Evolutionary conservation across 2,113 vertebrate species (phyloP).

Genomic region (Esox niger): DNA sequence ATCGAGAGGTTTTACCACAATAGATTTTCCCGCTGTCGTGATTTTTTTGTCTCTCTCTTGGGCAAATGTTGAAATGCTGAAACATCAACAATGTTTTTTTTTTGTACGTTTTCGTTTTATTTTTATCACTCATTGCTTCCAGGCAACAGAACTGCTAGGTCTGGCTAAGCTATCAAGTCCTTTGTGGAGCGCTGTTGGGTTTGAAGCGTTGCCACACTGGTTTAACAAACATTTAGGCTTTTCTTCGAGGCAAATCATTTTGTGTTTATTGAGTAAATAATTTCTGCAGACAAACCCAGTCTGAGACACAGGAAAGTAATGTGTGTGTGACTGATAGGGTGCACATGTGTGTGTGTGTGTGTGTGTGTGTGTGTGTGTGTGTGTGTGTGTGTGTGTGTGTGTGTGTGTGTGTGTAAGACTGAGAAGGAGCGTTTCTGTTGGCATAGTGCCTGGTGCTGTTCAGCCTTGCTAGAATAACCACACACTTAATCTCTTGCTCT

Average conservation of each 20-base stretch:
- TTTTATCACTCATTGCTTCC: slow-evolving; percentile 21
- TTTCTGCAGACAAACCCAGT: slow-evolving; percentile 42
- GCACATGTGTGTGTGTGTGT: not conserved
- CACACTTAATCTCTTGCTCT: slow-evolving; percentile 49
- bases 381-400: slow-evolving; percentile 6
- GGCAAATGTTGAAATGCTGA: slow-evolving; percentile 27
- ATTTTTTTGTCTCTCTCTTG: slow-evolving; percentile 17
- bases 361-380: not conserved
- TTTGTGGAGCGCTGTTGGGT: slow-evolving; percentile 45
- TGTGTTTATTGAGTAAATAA: slow-evolving; percentile 61
- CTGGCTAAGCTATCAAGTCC: slow-evolving; percentile 23
- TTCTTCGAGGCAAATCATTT: slow-evolving; percentile 49
- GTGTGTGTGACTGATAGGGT: slow-evolving; percentile 23
- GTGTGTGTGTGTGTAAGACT: slow-evolving; percentile 33
- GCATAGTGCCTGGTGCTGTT: slow-evolving; percentile 37
- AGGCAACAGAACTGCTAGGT: slow-evolving; percentile 21
- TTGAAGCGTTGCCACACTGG: slow-evolving; percentile 34
- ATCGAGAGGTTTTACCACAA: slow-evolving; percentile 8
- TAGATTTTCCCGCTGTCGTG: slow-evolving; percentile 39
- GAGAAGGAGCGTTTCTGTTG: slow-evolving; percentile 55
- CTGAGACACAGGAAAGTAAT: slow-evolving; percentile 20
- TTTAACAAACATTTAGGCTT: slow-evolving; percentile 61
- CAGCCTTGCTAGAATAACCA: slow-evolving; percentile 42
- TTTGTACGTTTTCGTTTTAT: no score
- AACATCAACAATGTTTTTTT: slow-evolving; percentile 21